Evolutionary conservation across 2,888 invertebrate genomes (phyloP), one percentile per base, ranked within the genome.

Genomic region (Cerceris ruficornis): DNA sequence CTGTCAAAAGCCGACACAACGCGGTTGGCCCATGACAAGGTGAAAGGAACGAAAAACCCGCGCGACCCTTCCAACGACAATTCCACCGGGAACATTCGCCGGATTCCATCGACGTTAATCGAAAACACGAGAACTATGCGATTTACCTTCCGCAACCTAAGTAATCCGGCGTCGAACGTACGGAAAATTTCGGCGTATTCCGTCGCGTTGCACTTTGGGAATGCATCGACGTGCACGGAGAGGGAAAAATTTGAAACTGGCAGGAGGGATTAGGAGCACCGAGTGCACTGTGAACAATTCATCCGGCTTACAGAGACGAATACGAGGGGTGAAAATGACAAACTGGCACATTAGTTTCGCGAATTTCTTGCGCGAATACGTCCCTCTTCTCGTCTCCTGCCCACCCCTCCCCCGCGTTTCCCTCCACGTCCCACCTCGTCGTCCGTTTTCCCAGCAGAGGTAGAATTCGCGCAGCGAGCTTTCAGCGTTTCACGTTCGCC

Each of bases 311-410:
- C 82, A 46, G 69, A 75, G 69, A 83, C 64, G 61, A 71, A 71
- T 73, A 59, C 69, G 60, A 57, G 76, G 84, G 82, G 80, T 85
- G 88, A 90, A 87, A 88, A 89, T 90, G 89, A 89, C 89, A 89
- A 90, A 90, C 87, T 81, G 88, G 81, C 87, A 83, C 87, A 87
- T 89, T 87, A 86, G 86, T 85, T 81, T 81, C 78, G 80, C 69
- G 82, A 86, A 87, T 87, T 86, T 86, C 86, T 86, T 83, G 79
- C 84, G 69, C 75, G 73, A 69, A 64, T 77, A 67, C 70, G 14
- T 54, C 67, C 57, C 72, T n/a, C 6, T n/a, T 14, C 46, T 54
- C 14, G 42, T 13, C 43, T 50, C 43, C 2, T 14, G 11, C 46
- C n/a, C 15, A 17, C 39, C 8, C 49, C 13, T 39, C 13, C 41